Evolutionary conservation across 53 echinoderm and acorn worm genomes (phyloP).

Genomic region (Astropecten irregularis): DNA sequence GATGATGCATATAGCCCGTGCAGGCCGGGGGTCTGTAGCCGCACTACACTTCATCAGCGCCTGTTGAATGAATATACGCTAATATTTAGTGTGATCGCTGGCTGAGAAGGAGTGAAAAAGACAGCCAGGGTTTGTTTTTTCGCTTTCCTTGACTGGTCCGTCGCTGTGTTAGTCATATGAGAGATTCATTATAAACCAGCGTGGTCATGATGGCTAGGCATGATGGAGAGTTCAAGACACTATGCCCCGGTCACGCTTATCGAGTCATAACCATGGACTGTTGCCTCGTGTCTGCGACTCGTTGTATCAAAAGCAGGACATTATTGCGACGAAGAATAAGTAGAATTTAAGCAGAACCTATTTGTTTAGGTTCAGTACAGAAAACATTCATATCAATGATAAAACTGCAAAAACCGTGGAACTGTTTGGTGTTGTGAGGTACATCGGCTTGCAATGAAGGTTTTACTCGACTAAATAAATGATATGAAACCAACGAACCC

Average conservation of each 20-base stretch:
- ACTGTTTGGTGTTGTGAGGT: too few species aligned
- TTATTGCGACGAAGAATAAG: too few species aligned
- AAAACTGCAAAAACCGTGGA: too few species aligned
- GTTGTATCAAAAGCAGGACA: too few species aligned
- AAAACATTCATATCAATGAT: too few species aligned
- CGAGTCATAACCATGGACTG: neutral
- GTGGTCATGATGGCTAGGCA: neutral
- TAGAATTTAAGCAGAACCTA: too few species aligned
- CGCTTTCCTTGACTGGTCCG: neutral
- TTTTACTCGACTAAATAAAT: too few species aligned
- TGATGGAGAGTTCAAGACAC: slow-evolving; percentile 10
- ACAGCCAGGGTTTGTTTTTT: neutral
- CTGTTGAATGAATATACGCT: slow-evolving; percentile 46
- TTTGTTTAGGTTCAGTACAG: too few species aligned
- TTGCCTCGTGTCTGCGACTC: too few species aligned
- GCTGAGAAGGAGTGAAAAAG: neutral
- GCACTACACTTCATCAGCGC: slow-evolving; percentile 1
- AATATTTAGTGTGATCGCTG: neutral
- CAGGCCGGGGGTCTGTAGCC: neutral
- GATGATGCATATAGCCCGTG: neutral
- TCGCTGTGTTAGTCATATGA: slow-evolving; percentile 13
- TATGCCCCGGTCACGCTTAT: slow-evolving; percentile 7
- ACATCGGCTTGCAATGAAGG: too few species aligned
- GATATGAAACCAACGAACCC: too few species aligned
- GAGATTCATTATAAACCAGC: neutral